phyloP scores from a whole-genome alignment of 2,113 vertebrate species.

The Egretta garzetta region DNA sequence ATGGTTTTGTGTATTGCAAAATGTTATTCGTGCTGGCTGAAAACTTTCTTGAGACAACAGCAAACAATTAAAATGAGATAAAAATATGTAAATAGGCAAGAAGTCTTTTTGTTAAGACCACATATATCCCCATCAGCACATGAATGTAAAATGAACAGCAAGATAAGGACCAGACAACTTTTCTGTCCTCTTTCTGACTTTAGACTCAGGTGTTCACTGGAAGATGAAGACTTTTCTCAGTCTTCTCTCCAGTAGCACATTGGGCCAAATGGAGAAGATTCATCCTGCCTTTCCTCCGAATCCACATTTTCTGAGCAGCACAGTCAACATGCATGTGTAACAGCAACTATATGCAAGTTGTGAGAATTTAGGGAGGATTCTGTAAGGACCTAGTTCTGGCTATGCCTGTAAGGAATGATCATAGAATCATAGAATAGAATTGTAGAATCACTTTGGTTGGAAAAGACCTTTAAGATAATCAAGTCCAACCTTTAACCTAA shows the following conservation, averaged over 20 bases:
- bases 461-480: too few relatives aligned
- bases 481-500: too few relatives aligned
- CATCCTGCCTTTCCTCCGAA: neutral
- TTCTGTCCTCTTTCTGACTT: neutral
- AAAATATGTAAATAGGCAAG: neutral
- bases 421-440: too few relatives aligned
- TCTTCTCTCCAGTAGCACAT: neutral
- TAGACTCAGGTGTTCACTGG: neutral
- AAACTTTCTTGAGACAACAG: neutral
- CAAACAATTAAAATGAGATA: neutral
- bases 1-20: neutral
- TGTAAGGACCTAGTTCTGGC: neutral
- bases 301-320: neutral
- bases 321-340: fast-evolving
- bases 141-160: neutral
- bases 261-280: neutral
- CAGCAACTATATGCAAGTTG: neutral
- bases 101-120: neutral
- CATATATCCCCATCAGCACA: neutral
- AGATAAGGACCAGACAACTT: neutral
- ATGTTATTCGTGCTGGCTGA: neutral
- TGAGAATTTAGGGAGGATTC: neutral
- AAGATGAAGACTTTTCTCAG: neutral
- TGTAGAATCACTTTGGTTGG: too few relatives aligned
- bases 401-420: neutral